Conservation (phyloP, 2,797 vertebrate species). For the Podarcis siculus region DNA sequence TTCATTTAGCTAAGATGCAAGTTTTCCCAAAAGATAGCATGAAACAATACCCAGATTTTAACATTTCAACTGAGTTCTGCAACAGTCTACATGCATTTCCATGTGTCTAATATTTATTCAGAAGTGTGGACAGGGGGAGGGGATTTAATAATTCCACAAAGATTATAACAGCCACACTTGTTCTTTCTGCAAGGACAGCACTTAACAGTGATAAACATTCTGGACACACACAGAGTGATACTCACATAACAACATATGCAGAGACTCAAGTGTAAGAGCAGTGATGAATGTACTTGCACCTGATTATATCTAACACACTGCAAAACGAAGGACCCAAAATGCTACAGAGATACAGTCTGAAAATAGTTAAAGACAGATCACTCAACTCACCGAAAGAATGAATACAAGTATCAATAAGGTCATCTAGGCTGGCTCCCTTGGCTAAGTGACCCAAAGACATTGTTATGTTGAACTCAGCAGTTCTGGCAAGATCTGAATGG, state of each 20-base stretch:
- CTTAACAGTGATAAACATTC: neutral
- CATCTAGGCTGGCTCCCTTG: conserved; percentile 93
- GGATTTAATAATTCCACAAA: neutral
- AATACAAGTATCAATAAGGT: conserved; percentile 92
- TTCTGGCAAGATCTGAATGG: conserved; percentile 79
- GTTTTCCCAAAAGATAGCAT: neutral
- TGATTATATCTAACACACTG: neutral
- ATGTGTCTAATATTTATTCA: conserved; percentile 7
- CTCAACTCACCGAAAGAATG: conserved; percentile 96
- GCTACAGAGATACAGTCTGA: neutral
- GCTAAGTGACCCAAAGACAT: conserved; percentile 88
- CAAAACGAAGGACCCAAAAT: conserved; percentile 12
- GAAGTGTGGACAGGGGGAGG: neutral
- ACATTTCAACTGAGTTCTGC: conserved; percentile 16
- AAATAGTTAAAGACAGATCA: conserved; percentile 53
- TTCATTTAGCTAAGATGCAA: conserved; percentile 9
- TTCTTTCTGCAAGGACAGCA: conserved; percentile 8
- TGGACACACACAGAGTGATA: neutral
- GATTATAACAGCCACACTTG: neutral
- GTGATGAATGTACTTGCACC: neutral
- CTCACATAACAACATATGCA: neutral
- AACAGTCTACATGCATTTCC: conserved; percentile 8
- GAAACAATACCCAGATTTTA: neutral
- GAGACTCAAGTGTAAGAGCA: neutral
- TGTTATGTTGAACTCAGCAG: conserved; percentile 79